phyloP scores from a whole-genome alignment of 2,113 vertebrate genomes.

The Sinosuthora webbiana region DNA sequence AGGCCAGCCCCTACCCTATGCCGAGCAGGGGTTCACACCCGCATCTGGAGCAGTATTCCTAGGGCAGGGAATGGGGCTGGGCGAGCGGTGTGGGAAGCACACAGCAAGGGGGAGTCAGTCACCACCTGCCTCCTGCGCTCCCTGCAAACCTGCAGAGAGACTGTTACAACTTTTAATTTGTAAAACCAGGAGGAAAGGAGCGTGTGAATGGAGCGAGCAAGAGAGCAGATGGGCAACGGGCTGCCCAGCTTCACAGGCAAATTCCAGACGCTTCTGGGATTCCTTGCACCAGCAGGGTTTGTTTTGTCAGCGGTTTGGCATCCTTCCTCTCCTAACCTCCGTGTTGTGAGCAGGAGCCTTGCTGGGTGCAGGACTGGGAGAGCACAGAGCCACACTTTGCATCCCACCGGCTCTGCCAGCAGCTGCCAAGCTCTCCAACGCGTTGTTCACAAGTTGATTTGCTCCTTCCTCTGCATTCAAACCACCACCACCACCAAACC shows the following conservation, averaged over 20 bases:
- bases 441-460: not conserved
- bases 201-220: not conserved
- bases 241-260: constrained; percentile 21
- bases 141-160: not conserved
- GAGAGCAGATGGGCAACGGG: constrained; percentile 1
- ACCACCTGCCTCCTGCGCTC: fast-evolving
- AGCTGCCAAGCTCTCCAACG: not conserved
- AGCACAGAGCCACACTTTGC: not conserved
- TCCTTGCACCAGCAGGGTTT: constrained; percentile 36
- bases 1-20: not conserved
- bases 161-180: not conserved
- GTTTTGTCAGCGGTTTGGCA: constrained; percentile 34
- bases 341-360: not conserved
- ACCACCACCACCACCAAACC: not conserved
- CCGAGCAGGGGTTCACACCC: not conserved
- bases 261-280: constrained; percentile 49
- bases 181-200: not conserved
- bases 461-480: not conserved
- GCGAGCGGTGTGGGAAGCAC: not conserved
- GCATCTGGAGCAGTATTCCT: not conserved
- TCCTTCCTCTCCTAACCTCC: not conserved
- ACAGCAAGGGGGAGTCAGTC: not conserved
- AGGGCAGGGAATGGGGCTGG: not conserved
- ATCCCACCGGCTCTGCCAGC: not conserved
- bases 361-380: not conserved